Conservation (phyloP, 1,140 invertebrate species). For the Planococcus citri region DNA sequence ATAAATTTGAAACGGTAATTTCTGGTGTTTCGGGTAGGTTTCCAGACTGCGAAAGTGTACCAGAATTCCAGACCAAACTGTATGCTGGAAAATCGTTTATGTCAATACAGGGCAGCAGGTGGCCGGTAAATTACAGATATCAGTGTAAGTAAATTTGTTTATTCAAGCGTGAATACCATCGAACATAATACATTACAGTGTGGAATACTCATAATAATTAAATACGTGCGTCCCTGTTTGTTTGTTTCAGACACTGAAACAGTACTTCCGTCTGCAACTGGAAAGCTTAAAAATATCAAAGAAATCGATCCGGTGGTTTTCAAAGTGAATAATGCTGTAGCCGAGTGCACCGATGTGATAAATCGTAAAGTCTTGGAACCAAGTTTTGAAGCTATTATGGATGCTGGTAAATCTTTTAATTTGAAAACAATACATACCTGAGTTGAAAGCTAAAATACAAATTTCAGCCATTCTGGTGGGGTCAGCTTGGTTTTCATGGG, state of each 20-base stretch:
- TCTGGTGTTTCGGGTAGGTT: slow-evolving; percentile 48
- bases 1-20: slow-evolving; percentile 43
- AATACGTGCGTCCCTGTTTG: slow-evolving; percentile 10
- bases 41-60: slow-evolving; percentile 46
- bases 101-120: slow-evolving; percentile 42
- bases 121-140: slow-evolving; percentile 30
- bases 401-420: slow-evolving; percentile 28
- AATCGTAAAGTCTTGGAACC: slow-evolving; percentile 25
- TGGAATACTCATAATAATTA: no score
- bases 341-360: slow-evolving; percentile 22
- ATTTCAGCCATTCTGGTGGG: neutral
- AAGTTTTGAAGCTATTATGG: slow-evolving; percentile 26
- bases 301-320: slow-evolving; percentile 27
- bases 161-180: neutral
- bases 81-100: slow-evolving; percentile 45
- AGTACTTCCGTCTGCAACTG: slow-evolving; percentile 22
- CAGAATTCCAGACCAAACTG: slow-evolving; percentile 45
- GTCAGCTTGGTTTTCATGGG: no score
- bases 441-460: no score
- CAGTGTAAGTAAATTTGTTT: slow-evolving; percentile 35
- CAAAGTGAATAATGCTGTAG: slow-evolving; percentile 24
- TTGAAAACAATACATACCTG: no score
- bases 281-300: slow-evolving; percentile 24
- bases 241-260: slow-evolving; percentile 26
- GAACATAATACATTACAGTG: no score